Percentiles rank a stretch among this genome's conserved stretches.
Evolutionary conservation across 1,140 invertebrate genomes (phyloP).

Genomic region (Drosophila sp.): DNA sequence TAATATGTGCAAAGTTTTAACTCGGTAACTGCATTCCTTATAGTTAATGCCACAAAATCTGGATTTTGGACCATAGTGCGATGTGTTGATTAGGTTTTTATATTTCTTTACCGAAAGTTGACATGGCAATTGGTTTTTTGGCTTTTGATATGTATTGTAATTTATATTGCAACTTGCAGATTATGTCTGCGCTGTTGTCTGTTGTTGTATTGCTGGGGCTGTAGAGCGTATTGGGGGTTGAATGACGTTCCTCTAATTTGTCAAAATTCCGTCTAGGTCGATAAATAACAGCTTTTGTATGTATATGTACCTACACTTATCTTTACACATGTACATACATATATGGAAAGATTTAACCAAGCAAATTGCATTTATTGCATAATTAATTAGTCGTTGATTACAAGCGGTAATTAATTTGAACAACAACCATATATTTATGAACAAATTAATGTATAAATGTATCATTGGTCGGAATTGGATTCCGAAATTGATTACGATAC

Average conservation of each 20-base stretch:
- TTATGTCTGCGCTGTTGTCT: too few species aligned
- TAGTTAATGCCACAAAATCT: too few species aligned
- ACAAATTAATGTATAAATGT: neutral
- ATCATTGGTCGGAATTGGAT: neutral
- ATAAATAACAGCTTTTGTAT: neutral
- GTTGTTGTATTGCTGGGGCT: neutral
- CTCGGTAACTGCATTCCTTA: too few species aligned
- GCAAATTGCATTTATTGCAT: neutral
- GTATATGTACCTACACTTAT: neutral
- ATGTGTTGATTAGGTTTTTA: too few species aligned
- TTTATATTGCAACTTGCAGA: too few species aligned
- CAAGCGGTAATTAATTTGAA: neutral
- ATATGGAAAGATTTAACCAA: neutral
- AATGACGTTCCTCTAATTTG: constrained; percentile 1
- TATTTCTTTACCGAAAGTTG: too few species aligned
- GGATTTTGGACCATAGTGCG: too few species aligned
- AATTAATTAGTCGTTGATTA: neutral
- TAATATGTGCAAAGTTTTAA: too few species aligned
- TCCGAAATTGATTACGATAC: constrained; percentile 82
- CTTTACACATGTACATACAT: neutral
- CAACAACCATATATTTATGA: neutral
- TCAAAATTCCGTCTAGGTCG: neutral
- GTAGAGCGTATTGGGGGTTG: neutral
- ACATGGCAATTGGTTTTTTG: too few species aligned
- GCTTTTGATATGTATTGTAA: too few species aligned